phyloP scores from a whole-genome alignment of 2,113 vertebrate species.

The Trogon melanurus region DNA sequence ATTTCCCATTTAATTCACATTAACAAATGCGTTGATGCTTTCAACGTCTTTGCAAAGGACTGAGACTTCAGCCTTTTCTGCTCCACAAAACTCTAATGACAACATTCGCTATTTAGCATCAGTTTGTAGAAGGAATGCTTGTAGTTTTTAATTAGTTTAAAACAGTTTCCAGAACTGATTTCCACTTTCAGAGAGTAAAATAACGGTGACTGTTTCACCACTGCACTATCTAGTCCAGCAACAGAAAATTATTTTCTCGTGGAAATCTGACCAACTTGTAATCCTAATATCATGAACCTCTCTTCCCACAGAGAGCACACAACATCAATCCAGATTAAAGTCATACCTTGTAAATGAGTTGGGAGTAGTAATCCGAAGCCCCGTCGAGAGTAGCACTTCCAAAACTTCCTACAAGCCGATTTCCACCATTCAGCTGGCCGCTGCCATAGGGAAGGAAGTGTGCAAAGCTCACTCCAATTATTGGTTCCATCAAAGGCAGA shows the following conservation, averaged over 20 bases:
- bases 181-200: background rate
- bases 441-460: conserved; percentile 93
- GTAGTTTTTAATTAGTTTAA: background rate
- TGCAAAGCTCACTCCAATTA: conserved; percentile 91
- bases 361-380: conserved; percentile 94
- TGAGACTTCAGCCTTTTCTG: conserved; percentile 16
- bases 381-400: conserved; percentile 92
- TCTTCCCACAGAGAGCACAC: background rate
- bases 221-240: background rate
- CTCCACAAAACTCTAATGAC: conserved; percentile 27
- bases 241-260: background rate
- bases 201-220: background rate
- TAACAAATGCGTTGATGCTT: conserved; percentile 19
- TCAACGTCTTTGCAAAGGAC: background rate
- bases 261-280: background rate
- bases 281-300: background rate
- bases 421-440: conserved; percentile 87
- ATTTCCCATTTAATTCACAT: conserved; percentile 12
- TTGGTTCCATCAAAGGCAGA: conserved; percentile 95
- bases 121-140: background rate
- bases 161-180: background rate
- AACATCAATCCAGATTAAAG: background rate
- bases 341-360: conserved; percentile 91
- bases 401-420: conserved; percentile 88
- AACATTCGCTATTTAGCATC: background rate